These are phyloP conservation scores for Junco hyemalis DNA, from an alignment of 2,113 vertebrate species.

Conservation along the genomic window DNA sequence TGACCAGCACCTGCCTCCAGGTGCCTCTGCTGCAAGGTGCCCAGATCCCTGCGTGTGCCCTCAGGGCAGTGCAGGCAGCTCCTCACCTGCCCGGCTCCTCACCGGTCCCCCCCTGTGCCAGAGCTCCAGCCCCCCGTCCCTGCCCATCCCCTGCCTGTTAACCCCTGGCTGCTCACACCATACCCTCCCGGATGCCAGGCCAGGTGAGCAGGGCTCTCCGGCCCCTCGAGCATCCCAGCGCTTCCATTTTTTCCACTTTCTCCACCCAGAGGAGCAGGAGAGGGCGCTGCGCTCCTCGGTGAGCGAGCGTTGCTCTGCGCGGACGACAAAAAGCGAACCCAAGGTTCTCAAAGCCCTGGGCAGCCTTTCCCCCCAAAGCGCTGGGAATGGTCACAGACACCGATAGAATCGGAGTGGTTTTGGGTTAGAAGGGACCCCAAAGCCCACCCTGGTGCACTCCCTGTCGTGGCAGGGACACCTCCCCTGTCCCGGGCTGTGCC, in stretches of 20 bases:
- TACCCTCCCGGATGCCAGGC: rapidly evolving
- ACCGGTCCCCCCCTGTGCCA: background rate
- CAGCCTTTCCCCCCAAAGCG: background rate
- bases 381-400: background rate
- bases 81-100: background rate
- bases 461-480: background rate
- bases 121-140: rapidly evolving
- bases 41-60: background rate
- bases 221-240: background rate
- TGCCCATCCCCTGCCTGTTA: background rate
- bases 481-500: rapidly evolving
- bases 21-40: background rate
- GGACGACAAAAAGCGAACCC: background rate
- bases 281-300: background rate
- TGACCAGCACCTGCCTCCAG: rapidly evolving
- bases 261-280: background rate
- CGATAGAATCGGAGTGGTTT: rapidly evolving
- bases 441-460: rapidly evolving
- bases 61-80: background rate
- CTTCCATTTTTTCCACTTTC: rapidly evolving
- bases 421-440: background rate
- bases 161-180: rapidly evolving
- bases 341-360: rapidly evolving
- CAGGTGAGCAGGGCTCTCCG: rapidly evolving
- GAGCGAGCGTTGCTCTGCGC: rapidly evolving